phyloP scores from a whole-genome alignment of 2,113 vertebrate genomes.

The Nesospiza acunhae region DNA sequence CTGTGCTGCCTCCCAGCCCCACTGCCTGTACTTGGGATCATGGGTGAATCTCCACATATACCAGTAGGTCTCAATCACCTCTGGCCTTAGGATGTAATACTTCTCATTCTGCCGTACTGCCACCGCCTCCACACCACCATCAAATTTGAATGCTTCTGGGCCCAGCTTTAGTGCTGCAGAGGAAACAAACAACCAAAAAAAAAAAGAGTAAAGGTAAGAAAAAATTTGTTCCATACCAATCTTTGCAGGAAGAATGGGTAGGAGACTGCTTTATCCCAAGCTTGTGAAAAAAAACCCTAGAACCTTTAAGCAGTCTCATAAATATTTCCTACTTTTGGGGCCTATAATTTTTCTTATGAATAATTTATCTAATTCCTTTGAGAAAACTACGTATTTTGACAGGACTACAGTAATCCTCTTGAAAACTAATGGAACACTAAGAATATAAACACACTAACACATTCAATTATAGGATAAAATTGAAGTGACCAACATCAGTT shows the following conservation, averaged over 20 bases:
- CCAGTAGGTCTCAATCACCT: slow-evolving; percentile 99
- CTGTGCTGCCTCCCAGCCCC: slow-evolving; percentile 98
- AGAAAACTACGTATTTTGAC: slow-evolving; percentile 17
- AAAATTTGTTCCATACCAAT: background rate
- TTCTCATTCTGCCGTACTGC: slow-evolving; percentile 97
- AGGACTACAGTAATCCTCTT: slow-evolving; percentile 3
- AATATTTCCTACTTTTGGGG: slow-evolving; percentile 7
- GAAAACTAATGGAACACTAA: slow-evolving; percentile 35
- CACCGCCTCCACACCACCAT: slow-evolving; percentile 92
- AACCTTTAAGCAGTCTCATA: slow-evolving; percentile 18
- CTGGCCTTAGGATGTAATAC: slow-evolving; percentile 96
- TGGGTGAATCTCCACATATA: slow-evolving; percentile 99
- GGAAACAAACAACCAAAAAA: background rate
- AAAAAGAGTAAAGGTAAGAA: background rate
- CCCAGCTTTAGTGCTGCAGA: slow-evolving; percentile 90
- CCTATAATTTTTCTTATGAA: slow-evolving; percentile 44
- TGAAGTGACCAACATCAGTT: background rate
- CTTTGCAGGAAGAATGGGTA: background rate
- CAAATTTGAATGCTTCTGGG: slow-evolving; percentile 97
- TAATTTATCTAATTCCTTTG: slow-evolving; percentile 7
- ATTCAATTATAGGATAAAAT: slow-evolving; percentile 4
- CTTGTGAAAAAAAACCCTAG: background rate
- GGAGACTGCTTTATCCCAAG: background rate
- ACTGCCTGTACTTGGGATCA: slow-evolving; percentile 94
- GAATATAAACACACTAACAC: background rate